Base-by-base conservation (phyloP, 1,140 invertebrate species). In the Leptinotarsa undecemlineata region DNA sequence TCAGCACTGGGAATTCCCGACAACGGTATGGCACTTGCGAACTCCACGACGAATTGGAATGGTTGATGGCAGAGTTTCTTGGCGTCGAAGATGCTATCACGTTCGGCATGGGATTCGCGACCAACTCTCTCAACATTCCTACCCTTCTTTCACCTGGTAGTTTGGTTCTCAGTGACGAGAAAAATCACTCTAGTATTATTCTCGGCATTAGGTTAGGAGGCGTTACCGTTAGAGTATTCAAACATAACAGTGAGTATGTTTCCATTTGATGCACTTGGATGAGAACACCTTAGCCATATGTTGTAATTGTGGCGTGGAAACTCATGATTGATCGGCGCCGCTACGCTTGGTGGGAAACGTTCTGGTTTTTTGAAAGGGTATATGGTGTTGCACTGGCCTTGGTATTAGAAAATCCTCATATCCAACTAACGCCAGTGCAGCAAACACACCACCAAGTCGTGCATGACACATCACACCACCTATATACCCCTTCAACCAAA, bases 61-160 rank as follows among this genome's bases (percentile, higher is more conserved):
- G 87, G 66, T 83, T 95, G 48, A 93, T 96, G 1, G 96, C 97
- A 0, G 87, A 91, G 79, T 99, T 89, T 86, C 82, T 99, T n/a
- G 96, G 96, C 19, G 93, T 94, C 0, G 98, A 99, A 85, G 96
- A 89, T 80, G 95, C 96, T 3, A 94, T 99, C 73, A 95, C 96
- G 13, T 96, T 98, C 86, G 96, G 96, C 57, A 99, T 99, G 98
- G 98, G 98, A 5, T 99, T 99, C 86, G 97, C 96, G 20, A 99
- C 98, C 1, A 99, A 99, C 87, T 91, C 96, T 0, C 90, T 99
- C 74, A 98, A 97, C 84, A 88, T 99, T 77, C 96, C 97, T 0
- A 92, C 91, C 17, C 86, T 99, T 3, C 85, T 98, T 14, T 90
- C 90, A 15, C 91, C 94, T 79, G 94, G 93, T 51, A 94, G 94